Conservation (phyloP, 2,113 vertebrate species). For the Dryoscopus gambensis region DNA sequence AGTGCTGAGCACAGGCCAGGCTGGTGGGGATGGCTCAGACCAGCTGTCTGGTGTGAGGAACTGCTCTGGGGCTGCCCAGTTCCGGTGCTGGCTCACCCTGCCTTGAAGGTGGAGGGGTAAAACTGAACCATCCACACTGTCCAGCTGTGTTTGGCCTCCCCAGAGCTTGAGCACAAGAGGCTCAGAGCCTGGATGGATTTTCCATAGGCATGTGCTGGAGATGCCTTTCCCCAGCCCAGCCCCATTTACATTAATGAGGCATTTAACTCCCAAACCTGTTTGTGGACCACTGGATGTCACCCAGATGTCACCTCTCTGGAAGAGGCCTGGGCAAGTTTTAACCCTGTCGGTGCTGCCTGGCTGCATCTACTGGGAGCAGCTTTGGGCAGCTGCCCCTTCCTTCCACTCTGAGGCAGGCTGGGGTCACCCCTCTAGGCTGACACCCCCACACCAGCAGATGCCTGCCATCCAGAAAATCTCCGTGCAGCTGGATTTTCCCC, state of each 20-base stretch:
- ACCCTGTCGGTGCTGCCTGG: neutral
- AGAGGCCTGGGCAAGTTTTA: neutral
- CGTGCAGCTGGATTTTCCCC: neutral
- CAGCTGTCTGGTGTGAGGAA: fast-evolving
- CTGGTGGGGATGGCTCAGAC: neutral
- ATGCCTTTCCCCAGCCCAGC: neutral
- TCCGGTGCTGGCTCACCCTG: neutral
- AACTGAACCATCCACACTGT: neutral
- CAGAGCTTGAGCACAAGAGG: neutral
- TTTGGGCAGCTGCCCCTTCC: neutral
- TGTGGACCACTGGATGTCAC: neutral
- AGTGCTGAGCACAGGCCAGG: fast-evolving
- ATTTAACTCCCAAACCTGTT: conserved; percentile 13
- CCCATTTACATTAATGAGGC: conserved; percentile 36
- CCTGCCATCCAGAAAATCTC: neutral
- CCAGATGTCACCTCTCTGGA: neutral
- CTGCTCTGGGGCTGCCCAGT: neutral
- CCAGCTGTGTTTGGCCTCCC: fast-evolving
- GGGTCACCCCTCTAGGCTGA: neutral
- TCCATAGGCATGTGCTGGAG: conserved; percentile 5
- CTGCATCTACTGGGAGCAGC: neutral
- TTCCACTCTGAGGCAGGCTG: fast-evolving
- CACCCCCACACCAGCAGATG: neutral
- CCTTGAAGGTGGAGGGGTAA: neutral
- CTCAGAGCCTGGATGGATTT: neutral